phyloP scores from a whole-genome alignment of 2,888 invertebrate genomes.

The Meteorus cinctellus region DNA sequence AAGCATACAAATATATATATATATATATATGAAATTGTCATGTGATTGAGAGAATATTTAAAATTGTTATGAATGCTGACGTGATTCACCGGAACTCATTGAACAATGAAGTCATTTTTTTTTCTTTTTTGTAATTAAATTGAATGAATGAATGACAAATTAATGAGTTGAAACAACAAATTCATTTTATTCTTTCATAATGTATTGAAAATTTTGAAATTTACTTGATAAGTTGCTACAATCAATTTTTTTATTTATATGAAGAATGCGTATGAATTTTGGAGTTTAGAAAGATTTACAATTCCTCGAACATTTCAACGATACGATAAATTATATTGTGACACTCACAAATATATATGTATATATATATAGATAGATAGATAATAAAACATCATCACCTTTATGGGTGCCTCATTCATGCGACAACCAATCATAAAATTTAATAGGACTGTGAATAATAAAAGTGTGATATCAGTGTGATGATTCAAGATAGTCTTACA shows the following conservation, averaged over 20 bases:
- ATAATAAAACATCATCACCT: slow-evolving; percentile 64
- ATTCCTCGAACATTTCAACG: slow-evolving; percentile 52
- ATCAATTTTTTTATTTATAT: too few relatives aligned
- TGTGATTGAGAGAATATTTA: slow-evolving; percentile 10
- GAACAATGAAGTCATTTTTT: background rate
- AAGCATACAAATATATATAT: slow-evolving; percentile 9
- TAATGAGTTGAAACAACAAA: background rate
- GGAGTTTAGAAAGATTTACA: slow-evolving; percentile 44
- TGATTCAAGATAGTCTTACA: background rate
- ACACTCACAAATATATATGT: slow-evolving; percentile 15
- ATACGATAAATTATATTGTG: slow-evolving; percentile 33
- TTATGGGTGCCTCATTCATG: slow-evolving; percentile 64
- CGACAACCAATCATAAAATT: slow-evolving; percentile 56
- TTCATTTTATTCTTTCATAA: too few relatives aligned
- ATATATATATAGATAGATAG: slow-evolving; percentile 33
- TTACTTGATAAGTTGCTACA: too few relatives aligned
- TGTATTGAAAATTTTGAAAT: too few relatives aligned
- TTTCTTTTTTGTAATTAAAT: background rate
- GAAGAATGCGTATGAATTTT: too few relatives aligned
- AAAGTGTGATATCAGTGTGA: slow-evolving; percentile 14
- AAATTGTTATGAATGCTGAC: background rate
- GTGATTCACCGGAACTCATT: slow-evolving; percentile 2
- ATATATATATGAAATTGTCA: background rate
- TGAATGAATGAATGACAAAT: background rate
- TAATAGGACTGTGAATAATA: slow-evolving; percentile 55